Percentiles rank a stretch among this genome's conserved stretches.
phyloP scores from a whole-genome alignment of 2,113 vertebrate genomes.

The Leptobrachium leishanense region DNA sequence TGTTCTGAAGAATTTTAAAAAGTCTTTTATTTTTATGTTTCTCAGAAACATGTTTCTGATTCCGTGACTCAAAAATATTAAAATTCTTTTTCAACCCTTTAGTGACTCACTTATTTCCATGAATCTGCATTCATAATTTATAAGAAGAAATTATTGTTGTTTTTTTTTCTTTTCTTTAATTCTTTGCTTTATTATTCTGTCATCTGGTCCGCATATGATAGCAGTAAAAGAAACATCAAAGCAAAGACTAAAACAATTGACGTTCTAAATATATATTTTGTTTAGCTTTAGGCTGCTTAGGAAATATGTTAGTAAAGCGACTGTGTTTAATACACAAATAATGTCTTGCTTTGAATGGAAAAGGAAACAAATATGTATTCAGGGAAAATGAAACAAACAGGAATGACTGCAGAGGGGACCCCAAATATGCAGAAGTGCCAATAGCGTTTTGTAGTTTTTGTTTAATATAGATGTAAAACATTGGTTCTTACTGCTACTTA shows the following conservation, averaged over 20 bases:
- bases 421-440: no score
- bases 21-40: no score
- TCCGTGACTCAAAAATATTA: no score
- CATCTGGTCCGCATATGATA: background rate
- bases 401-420: background rate
- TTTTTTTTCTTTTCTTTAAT: background rate
- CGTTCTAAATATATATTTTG: constrained; percentile 11
- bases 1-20: no score
- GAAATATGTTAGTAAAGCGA: constrained; percentile 5
- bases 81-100: background rate
- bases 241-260: rapidly evolving
- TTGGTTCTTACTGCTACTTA: no score
- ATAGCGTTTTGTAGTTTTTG: no score
- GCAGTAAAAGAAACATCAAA: background rate
- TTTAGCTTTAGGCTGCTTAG: background rate
- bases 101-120: background rate
- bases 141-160: background rate
- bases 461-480: no score
- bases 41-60: no score
- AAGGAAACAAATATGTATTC: background rate
- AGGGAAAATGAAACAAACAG: background rate
- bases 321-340: background rate
- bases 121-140: background rate
- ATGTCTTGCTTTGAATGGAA: background rate
- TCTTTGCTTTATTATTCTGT: background rate